Percentiles rank a stretch among this genome's conserved stretches.
Conservation (phyloP, 2,113 vertebrate species). For the Sminthopsis crassicaudata region DNA sequence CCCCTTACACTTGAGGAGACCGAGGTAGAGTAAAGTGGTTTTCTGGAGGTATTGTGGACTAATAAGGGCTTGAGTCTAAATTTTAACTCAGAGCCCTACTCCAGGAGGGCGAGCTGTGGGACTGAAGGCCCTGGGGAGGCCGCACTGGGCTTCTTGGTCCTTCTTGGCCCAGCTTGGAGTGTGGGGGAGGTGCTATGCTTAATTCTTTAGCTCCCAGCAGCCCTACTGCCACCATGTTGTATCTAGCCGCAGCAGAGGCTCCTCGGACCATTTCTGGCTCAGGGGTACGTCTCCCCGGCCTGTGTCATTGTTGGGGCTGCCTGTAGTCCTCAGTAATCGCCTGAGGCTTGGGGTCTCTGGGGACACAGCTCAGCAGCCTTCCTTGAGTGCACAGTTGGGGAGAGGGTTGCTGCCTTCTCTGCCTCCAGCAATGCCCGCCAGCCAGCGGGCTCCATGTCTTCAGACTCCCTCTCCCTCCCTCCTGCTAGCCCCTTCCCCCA, state of each 20-base stretch:
- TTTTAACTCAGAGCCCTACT: background rate
- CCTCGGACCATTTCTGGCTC: background rate
- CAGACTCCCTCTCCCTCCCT: no score
- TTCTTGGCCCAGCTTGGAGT: no score
- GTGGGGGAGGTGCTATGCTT: no score
- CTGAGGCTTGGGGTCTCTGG: background rate
- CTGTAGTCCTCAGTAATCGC: background rate
- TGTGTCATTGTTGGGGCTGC: background rate
- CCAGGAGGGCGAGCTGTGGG: background rate
- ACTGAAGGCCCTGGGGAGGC: no score
- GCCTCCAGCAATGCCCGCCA: no score
- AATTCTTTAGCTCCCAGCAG: background rate
- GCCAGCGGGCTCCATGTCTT: no score
- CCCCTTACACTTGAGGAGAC: background rate
- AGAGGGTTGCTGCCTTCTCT: no score
- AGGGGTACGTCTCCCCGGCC: background rate
- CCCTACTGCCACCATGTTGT: no score
- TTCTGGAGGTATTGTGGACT: no score
- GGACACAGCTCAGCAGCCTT: no score
- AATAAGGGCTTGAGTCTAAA: background rate
- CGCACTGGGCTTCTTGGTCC: background rate
- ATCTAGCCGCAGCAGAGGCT: background rate
- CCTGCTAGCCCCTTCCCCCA: no score
- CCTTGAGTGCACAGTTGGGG: no score
- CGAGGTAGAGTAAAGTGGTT: background rate